Evolutionary conservation across 1,140 invertebrate genomes (phyloP).

Genomic region (Drosophila eugracilis): DNA sequence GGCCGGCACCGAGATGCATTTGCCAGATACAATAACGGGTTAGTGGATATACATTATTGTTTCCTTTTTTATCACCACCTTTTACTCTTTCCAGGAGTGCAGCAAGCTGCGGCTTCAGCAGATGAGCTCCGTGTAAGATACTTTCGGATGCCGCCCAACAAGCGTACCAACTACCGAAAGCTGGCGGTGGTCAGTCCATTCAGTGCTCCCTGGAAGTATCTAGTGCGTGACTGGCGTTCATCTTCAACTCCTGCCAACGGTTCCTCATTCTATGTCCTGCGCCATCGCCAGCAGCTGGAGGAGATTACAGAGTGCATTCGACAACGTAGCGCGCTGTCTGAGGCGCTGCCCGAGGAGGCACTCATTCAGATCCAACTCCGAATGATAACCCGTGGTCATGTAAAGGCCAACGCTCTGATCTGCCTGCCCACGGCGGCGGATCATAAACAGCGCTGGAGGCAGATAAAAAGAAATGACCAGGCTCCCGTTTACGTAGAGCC

Average conservation of each 20-base stretch:
- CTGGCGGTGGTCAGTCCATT: slow-evolving; percentile 92
- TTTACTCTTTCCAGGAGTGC: slow-evolving; percentile 25
- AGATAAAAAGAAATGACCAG: slow-evolving; percentile 83
- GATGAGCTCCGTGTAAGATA: slow-evolving; percentile 86
- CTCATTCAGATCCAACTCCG: slow-evolving; percentile 86
- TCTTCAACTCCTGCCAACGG: slow-evolving; percentile 33
- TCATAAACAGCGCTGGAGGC: slow-evolving; percentile 79
- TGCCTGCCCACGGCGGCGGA: slow-evolving; percentile 88
- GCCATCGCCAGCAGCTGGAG: slow-evolving; percentile 86
- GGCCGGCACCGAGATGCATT: slow-evolving; percentile 86
- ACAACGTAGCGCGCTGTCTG: slow-evolving; percentile 75
- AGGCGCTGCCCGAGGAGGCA: slow-evolving; percentile 70
- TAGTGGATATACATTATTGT: slow-evolving; percentile 12
- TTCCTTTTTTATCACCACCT: not conserved
- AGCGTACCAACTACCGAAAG: slow-evolving; percentile 93
- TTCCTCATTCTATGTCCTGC: slow-evolving; percentile 86
- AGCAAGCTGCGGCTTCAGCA: slow-evolving; percentile 56
- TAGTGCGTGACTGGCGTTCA: slow-evolving; percentile 89
- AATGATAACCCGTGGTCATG: slow-evolving; percentile 85
- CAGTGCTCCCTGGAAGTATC: slow-evolving; percentile 89
- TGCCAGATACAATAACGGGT: slow-evolving; percentile 90
- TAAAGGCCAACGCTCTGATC: slow-evolving; percentile 87
- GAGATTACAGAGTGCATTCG: slow-evolving; percentile 12
- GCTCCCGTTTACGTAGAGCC: slow-evolving; percentile 86
- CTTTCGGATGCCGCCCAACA: slow-evolving; percentile 92